Evolutionary conservation across 2,888 invertebrate species (phyloP).

Genomic region (Scaptomyza polygonia): DNA sequence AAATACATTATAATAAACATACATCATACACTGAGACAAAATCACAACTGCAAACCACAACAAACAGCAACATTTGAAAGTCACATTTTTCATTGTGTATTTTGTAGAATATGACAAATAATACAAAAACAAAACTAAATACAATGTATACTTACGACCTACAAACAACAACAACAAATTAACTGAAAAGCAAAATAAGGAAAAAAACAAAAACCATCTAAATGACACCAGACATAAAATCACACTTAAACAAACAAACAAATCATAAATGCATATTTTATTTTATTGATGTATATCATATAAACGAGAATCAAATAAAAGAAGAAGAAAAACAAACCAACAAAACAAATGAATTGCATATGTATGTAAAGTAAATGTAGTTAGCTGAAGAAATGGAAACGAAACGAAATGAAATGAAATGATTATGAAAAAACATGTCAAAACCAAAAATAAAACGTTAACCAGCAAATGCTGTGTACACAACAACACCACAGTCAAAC

Average conservation of each 20-base stretch:
- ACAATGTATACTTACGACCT: constrained; percentile 42
- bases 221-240: constrained; percentile 20
- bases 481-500: not conserved
- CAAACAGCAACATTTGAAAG: no score
- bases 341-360: constrained; percentile 51
- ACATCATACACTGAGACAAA: constrained; percentile 53
- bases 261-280: constrained; percentile 61
- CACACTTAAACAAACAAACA: constrained; percentile 20
- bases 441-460: constrained; percentile 35
- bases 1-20: constrained; percentile 46
- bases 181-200: constrained; percentile 18
- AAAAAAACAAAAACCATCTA: constrained; percentile 14
- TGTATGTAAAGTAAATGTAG: constrained; percentile 68
- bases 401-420: constrained; percentile 29
- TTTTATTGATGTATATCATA: constrained; percentile 63
- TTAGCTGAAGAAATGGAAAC: constrained; percentile 48
- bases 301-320: constrained; percentile 62
- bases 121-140: constrained; percentile 13
- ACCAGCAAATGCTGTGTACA: constrained; percentile 58
- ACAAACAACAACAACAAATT: constrained; percentile 5
- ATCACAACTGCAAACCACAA: constrained; percentile 18
- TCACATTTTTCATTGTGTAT: no score
- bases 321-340: constrained; percentile 34
- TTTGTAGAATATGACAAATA: constrained; percentile 14
- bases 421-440: constrained; percentile 30